Evolutionary conservation across 2,888 invertebrate genomes (phyloP).

Genomic region (Aphodius granarius): DNA sequence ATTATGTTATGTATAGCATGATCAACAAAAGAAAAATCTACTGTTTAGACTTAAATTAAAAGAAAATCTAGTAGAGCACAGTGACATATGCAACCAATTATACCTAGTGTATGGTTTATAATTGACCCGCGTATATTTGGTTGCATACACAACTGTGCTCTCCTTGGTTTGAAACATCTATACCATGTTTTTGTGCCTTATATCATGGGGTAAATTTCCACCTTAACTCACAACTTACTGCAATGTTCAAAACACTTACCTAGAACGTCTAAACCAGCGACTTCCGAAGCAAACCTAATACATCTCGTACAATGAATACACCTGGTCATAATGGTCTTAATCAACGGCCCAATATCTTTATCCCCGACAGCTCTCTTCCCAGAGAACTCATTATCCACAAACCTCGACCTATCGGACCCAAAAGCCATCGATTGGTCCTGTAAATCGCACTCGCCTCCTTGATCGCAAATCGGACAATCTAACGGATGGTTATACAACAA

Average conservation of each 20-base stretch:
- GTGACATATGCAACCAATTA: too few relatives aligned
- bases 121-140: too few relatives aligned
- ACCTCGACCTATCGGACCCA: constrained; percentile 91
- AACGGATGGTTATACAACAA: constrained; percentile 96
- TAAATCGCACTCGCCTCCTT: constrained; percentile 90
- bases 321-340: constrained; percentile 98
- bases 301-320: constrained; percentile 99
- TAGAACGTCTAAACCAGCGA: constrained; percentile 98
- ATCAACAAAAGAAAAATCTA: constrained; percentile 60
- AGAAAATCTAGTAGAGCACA: too few relatives aligned
- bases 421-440: constrained; percentile 99
- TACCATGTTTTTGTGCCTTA: too few relatives aligned
- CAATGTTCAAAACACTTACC: constrained; percentile 42
- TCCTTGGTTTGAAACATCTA: too few relatives aligned
- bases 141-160: too few relatives aligned
- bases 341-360: constrained; percentile 96
- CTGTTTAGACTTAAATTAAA: too few relatives aligned
- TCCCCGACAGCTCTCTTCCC: constrained; percentile 98
- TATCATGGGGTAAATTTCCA: too few relatives aligned
- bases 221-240: neutral
- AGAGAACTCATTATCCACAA: constrained; percentile 86
- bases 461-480: constrained; percentile 99
- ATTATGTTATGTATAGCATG: too few relatives aligned
- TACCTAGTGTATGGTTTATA: too few relatives aligned
- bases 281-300: constrained; percentile 96